Base-by-base conservation (phyloP, 1,140 invertebrate species). In the Papilio dardanus region DNA sequence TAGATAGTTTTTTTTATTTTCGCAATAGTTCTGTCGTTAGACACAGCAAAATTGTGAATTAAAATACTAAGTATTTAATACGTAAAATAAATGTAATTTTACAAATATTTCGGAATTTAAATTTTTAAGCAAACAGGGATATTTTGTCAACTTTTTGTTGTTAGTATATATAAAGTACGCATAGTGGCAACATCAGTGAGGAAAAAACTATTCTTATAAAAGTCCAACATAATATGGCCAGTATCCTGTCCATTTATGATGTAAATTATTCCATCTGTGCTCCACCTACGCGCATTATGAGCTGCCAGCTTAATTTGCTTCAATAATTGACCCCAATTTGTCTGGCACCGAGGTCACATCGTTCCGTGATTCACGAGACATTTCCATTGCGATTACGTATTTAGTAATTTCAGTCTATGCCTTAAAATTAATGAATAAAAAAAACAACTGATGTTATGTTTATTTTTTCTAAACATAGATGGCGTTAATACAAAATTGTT, bases 251-350 rank as follows among this genome's bases (percentile, higher is more conserved):
- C 16, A 33, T 62, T 30, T 67, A 62, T 35, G 1, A 7, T 28
- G 33, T 21, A 35, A 74, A 84, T 86, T 83, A 83, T 82, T 80
- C 79, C 80, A 84, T 82, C 75, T 81, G 66, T 69, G 74, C 28
- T 46, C 83, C 82, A 82, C 88, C 88, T 84, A 88, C 88, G 78
- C 79, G 21, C 79, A 31, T 58, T 82, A 83, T 77, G 80, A 85
- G 86, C 88, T 82, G 84, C 82, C 50, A 79, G 78, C 79, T 83
- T 83, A 86, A 88, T 88, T 88, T 88, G 79, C 82, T 84, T 81
- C 82, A 83, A 85, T 84, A 85, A 88, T 90, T 90, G 86, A 90
- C 85, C 86, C 82, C 85, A 90, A 88, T 90, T 85, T 79, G 77
- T 31, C 76, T 73, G 54, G 67, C 77, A n/a, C 75, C 80, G 78